Conservation (phyloP, 2,888 invertebrate species). For the Macaria liturata region DNA sequence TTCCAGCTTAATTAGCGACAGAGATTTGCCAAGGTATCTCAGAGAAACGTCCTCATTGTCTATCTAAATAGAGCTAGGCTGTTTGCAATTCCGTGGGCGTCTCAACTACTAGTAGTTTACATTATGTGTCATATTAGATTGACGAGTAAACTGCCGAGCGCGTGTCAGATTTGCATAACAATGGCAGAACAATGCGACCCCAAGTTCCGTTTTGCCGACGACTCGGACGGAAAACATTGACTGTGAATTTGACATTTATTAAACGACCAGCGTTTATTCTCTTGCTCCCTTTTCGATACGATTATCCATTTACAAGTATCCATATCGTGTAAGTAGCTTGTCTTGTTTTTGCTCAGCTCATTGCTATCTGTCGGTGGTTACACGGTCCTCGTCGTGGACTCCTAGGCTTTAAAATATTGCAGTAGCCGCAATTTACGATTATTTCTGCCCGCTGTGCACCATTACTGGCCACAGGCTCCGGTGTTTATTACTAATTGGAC, state of each 20-base stretch:
- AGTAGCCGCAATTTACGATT: conserved; percentile 21
- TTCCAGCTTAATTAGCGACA: background rate
- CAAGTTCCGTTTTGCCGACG: conserved; percentile 45
- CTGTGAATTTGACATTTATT: conserved; percentile 35
- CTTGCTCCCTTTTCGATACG: conserved; percentile 25
- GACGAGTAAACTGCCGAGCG: conserved; percentile 53
- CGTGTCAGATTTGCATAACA: conserved; percentile 66
- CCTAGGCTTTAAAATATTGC: conserved; percentile 23
- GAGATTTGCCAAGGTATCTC: background rate
- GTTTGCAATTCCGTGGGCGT: conserved; percentile 46
- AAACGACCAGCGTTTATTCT: conserved; percentile 14
- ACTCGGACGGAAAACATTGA: conserved; percentile 40
- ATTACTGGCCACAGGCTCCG: conserved; percentile 44
- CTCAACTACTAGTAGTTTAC: conserved; percentile 43
- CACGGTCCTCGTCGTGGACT: conserved; percentile 31
- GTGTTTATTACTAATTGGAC: conserved; percentile 49
- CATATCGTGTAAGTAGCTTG: conserved; percentile 27
- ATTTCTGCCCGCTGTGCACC: conserved; percentile 34
- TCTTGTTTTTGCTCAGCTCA: conserved; percentile 36
- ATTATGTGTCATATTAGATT: conserved; percentile 57
- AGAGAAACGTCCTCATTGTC: conserved; percentile 35
- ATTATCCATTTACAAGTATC: conserved; percentile 34
- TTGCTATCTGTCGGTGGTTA: conserved; percentile 35
- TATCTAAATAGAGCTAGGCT: conserved; percentile 18
- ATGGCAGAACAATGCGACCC: conserved; percentile 51